These are phyloP conservation scores for Cynocephalus volans DNA, from an alignment of 2,113 vertebrate genomes.

Conservation along the genomic window DNA sequence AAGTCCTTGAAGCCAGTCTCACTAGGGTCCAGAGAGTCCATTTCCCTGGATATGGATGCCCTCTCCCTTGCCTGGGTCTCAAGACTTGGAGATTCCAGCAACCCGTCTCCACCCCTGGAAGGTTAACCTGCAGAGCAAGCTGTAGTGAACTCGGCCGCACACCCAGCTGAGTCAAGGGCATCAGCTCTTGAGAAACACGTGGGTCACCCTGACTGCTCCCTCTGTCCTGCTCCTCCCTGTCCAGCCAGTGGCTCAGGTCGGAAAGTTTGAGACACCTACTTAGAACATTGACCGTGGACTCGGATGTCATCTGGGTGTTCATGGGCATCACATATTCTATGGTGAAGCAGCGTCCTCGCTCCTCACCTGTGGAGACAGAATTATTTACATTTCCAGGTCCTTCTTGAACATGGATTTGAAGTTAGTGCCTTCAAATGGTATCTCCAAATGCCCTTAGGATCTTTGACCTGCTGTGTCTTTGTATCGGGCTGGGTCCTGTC, in stretches of 20 bases:
- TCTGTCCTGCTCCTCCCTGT: neutral
- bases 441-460: neutral
- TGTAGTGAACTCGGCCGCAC: neutral
- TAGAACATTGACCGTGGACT: slow-evolving; percentile 96
- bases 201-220: neutral
- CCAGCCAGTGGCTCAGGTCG: neutral
- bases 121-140: neutral
- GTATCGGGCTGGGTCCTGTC: neutral
- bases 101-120: neutral
- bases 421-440: neutral
- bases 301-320: slow-evolving; percentile 95
- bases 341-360: slow-evolving; percentile 96
- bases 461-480: neutral
- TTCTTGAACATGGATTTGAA: neutral
- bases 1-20: neutral
- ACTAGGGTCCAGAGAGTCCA: neutral
- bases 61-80: neutral
- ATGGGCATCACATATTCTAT: slow-evolving; percentile 98
- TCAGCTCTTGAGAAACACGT: neutral
- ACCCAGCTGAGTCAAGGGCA: fast-evolving
- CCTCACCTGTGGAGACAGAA: slow-evolving; percentile 92
- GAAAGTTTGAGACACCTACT: slow-evolving; percentile 90
- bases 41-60: neutral
- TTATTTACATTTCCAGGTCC: neutral
- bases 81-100: neutral